Evolutionary conservation across 2,888 invertebrate species (phyloP).

Genomic region (Ephialtes manifestator): DNA sequence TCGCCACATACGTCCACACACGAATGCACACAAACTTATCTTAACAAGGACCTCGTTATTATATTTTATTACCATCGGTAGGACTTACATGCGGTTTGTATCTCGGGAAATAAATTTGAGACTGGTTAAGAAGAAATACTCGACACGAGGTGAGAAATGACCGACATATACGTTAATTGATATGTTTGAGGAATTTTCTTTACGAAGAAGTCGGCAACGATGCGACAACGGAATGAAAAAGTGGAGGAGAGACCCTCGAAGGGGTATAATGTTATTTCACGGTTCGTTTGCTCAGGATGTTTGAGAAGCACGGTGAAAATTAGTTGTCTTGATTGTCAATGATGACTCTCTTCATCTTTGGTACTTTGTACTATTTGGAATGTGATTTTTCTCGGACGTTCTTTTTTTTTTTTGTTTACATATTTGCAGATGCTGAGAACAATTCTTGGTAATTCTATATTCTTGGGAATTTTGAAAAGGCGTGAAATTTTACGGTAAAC

Average conservation of each 20-base stretch:
- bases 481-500: not conserved
- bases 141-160: conserved; percentile 28
- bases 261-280: conserved; percentile 16
- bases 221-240: not conserved
- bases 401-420: not conserved
- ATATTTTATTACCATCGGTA: conserved; percentile 81
- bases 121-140: conserved; percentile 44
- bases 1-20: conserved; percentile 25
- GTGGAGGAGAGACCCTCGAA: not conserved
- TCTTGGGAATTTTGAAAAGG: not conserved
- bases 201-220: not conserved
- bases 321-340: conserved; percentile 38
- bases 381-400: not conserved
- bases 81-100: conserved; percentile 29
- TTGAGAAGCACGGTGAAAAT: conserved; percentile 57
- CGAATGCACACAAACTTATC: conserved; percentile 66
- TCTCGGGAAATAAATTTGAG: conserved; percentile 39
- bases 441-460: conserved; percentile 1
- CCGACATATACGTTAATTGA: conserved; percentile 50
- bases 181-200: conserved; percentile 49
- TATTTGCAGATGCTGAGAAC: not conserved
- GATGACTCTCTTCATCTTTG: not conserved
- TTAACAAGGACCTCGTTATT: conserved; percentile 86
- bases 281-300: conserved; percentile 32
- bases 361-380: not conserved